phyloP scores from a whole-genome alignment of 1,140 invertebrate genomes.

The Ylistrum balloti region DNA sequence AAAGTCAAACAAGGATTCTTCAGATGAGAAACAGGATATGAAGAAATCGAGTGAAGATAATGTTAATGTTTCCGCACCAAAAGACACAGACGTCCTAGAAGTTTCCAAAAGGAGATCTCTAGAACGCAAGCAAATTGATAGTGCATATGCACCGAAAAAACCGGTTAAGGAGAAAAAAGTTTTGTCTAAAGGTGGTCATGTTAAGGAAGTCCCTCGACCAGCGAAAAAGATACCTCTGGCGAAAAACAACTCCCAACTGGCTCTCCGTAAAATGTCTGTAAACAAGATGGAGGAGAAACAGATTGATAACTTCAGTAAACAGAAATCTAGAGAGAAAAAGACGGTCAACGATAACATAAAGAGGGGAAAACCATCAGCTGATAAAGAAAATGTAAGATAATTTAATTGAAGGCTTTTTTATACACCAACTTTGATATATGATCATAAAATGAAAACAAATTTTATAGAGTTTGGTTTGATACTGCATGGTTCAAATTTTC shows the following conservation, averaged over 20 bases:
- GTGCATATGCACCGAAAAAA: neutral
- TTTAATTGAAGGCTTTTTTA: too few species aligned
- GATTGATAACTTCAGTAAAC: neutral
- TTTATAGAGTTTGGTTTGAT: too few species aligned
- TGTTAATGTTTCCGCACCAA: neutral
- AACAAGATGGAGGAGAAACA: constrained; percentile 41
- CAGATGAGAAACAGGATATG: neutral
- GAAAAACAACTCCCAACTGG: neutral
- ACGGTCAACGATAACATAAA: neutral
- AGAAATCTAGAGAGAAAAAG: neutral
- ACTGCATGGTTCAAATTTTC: too few species aligned
- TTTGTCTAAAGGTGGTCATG: constrained; percentile 42
- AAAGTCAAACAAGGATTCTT: neutral
- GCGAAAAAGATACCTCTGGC: neutral
- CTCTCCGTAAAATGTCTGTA: neutral
- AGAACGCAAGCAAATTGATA: neutral
- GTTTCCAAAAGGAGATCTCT: neutral
- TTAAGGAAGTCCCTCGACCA: neutral
- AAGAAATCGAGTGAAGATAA: neutral
- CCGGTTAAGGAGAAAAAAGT: neutral
- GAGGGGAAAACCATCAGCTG: neutral
- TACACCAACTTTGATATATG: too few species aligned
- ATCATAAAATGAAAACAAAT: too few species aligned
- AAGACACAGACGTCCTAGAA: neutral
- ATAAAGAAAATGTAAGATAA: constrained; percentile 57